Evolutionary conservation across 2,888 invertebrate species (phyloP), one percentile per base, ranked within the genome.

Genomic region (Scaptomyza tumidula): DNA sequence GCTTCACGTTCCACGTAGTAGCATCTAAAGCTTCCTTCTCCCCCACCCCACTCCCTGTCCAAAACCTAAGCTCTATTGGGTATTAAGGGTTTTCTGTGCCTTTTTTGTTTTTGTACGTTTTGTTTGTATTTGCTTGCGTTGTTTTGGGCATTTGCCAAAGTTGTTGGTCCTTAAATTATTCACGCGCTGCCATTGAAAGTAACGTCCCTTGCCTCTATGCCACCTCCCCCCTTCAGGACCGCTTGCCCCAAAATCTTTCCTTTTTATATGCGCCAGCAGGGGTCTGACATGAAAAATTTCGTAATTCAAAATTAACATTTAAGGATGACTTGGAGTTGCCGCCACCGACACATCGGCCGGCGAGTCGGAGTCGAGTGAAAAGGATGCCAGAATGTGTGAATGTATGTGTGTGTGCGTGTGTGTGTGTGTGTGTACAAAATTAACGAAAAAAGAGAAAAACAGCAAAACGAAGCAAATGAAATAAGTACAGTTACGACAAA

Each of bases 241-340:
- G 3, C 1, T 3, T 2, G 6, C 14, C 63, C 57, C 37, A 52
- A 35, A 52, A 33, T 45, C 43, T 61, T 61, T 48, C 56, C 45
- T 56, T 61, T 48, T 33, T 49, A 33, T 57, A 63, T 60, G 49
- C 50, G 77, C 65, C 65, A 69, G 62, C 70, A 63, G 60, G 59
- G 62, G 72, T 68, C 80, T 78, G 78, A 86, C 89, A 81, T 81
- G 85, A 60, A 71, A 85, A 83, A 80, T 73, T 88, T 85, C 86
- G 89, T 87, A 87, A 85, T 86, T 87, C 88, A 89, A 86, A 86
- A 86, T 86, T 86, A 86, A 86, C 88, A 87, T 89, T 86, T 85
- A 82, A 86, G 86, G 85, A 84, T 75, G 87, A 84, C 88, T 85
- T 85, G 85, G 88, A 84, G 86, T 70, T 75, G 87, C 86, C 71